Evolutionary conservation across 2,888 invertebrate genomes (phyloP).

Genomic region (Nudaria mundana): DNA sequence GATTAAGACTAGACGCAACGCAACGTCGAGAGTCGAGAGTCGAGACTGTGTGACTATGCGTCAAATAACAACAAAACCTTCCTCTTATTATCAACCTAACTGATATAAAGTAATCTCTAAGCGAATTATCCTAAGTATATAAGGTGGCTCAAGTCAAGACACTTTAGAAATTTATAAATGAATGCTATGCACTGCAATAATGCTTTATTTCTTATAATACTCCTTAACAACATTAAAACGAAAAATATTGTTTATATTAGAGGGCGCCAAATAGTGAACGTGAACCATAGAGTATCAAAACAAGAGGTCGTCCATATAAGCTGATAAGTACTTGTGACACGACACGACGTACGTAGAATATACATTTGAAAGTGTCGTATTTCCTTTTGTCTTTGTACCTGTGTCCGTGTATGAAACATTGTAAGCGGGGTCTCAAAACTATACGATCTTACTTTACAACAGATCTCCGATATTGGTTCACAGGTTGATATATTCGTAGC

Average conservation of each 20-base stretch:
- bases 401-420: too few relatives aligned
- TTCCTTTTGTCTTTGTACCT: too few relatives aligned
- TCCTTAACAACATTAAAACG: slow-evolving; percentile 34
- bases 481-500: slow-evolving; percentile 38
- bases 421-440: slow-evolving; percentile 46
- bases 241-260: slow-evolving; percentile 42
- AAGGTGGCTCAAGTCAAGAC: slow-evolving; percentile 11
- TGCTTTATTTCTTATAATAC: slow-evolving; percentile 27
- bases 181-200: slow-evolving; percentile 21
- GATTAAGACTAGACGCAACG: slow-evolving; percentile 27
- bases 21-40: neutral
- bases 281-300: too few relatives aligned
- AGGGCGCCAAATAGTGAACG: slow-evolving; percentile 41
- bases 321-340: too few relatives aligned
- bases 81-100: slow-evolving; percentile 12
- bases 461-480: slow-evolving; percentile 22
- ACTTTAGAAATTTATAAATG: slow-evolving; percentile 6
- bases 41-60: too few relatives aligned
- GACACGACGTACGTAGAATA: too few relatives aligned
- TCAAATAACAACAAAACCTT: slow-evolving; percentile 13
- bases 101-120: slow-evolving; percentile 12
- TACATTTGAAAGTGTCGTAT: too few relatives aligned
- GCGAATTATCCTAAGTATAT: slow-evolving; percentile 4
- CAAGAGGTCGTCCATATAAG: too few relatives aligned
- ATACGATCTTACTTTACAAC: slow-evolving; percentile 37